phyloP scores from a whole-genome alignment of 2,113 vertebrate species.

The Oncorhynchus nerka region DNA sequence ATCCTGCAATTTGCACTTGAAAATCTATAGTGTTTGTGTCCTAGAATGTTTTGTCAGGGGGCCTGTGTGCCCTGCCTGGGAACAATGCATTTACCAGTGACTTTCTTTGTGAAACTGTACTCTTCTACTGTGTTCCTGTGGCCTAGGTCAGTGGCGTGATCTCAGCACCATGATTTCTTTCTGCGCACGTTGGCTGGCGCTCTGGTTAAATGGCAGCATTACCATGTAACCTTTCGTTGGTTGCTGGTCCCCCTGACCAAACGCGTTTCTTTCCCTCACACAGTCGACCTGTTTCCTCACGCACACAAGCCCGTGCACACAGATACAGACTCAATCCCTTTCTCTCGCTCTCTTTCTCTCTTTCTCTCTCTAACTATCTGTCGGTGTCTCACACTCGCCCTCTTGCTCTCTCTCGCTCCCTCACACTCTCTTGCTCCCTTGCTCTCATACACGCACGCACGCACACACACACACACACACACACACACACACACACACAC shows the following conservation, averaged over 20 bases:
- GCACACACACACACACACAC: too few species aligned
- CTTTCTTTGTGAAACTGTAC: too few species aligned
- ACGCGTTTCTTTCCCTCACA: background rate
- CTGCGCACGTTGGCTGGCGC: slow-evolving; percentile 56
- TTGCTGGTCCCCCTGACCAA: slow-evolving; percentile 14
- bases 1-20: too few species aligned
- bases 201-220: slow-evolving; percentile 76
- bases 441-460: too few species aligned
- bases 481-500: background rate
- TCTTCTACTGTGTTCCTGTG: background rate
- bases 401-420: background rate
- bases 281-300: background rate
- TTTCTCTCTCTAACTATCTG: background rate
- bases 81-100: too few species aligned
- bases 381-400: background rate
- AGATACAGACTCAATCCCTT: background rate
- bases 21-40: too few species aligned
- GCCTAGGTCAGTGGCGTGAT: slow-evolving; percentile 27
- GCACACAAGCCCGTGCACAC: slow-evolving; percentile 7
- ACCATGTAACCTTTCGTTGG: slow-evolving; percentile 72
- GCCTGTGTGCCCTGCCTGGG: too few species aligned
- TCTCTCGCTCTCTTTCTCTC: background rate
- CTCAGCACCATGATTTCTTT: slow-evolving; percentile 52
- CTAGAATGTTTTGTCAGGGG: too few species aligned
- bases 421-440: background rate